phyloP scores from a whole-genome alignment of 1,140 invertebrate species.

The Drosophila suzukii region DNA sequence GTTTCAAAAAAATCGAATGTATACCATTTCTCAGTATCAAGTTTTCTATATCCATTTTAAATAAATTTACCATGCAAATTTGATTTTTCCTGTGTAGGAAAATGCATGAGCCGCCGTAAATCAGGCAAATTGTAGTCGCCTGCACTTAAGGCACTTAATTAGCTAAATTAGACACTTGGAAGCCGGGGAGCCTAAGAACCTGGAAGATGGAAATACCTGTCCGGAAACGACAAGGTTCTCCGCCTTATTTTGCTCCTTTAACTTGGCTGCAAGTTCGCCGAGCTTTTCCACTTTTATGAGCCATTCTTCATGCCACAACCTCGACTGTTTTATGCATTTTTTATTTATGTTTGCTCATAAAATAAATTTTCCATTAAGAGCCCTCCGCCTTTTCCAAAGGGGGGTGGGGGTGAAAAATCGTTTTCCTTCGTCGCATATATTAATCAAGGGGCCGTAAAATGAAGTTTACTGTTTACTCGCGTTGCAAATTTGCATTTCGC shows the following conservation, averaged over 20 bases:
- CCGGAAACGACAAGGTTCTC: constrained; percentile 23
- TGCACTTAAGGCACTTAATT: constrained; percentile 58
- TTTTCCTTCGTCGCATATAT: constrained; percentile 46
- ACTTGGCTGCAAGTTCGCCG: constrained; percentile 8
- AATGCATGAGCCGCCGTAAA: constrained; percentile 40
- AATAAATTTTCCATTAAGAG: constrained; percentile 79
- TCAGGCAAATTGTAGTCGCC: constrained; percentile 19
- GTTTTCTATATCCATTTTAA: too few species aligned
- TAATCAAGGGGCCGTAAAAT: constrained; percentile 68
- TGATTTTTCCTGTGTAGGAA: background rate
- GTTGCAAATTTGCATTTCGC: constrained; percentile 56
- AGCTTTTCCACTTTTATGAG: constrained; percentile 64
- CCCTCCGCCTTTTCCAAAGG: constrained; percentile 10
- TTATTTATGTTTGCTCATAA: constrained; percentile 76
- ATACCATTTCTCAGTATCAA: too few species aligned
- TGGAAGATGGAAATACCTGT: constrained; percentile 20
- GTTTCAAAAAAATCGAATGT: too few species aligned
- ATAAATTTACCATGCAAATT: too few species aligned
- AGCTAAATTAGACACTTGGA: constrained; percentile 63
- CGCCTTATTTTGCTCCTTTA: background rate
- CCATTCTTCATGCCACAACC: constrained; percentile 54
- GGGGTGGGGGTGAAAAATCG: constrained; percentile 16
- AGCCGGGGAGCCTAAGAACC: constrained; percentile 20
- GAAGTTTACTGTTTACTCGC: constrained; percentile 59
- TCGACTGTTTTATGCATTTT: constrained; percentile 65